These are phyloP conservation scores for Opisthocomus hoazin DNA, from an alignment of 2,113 vertebrate species.

Conservation along the genomic window DNA sequence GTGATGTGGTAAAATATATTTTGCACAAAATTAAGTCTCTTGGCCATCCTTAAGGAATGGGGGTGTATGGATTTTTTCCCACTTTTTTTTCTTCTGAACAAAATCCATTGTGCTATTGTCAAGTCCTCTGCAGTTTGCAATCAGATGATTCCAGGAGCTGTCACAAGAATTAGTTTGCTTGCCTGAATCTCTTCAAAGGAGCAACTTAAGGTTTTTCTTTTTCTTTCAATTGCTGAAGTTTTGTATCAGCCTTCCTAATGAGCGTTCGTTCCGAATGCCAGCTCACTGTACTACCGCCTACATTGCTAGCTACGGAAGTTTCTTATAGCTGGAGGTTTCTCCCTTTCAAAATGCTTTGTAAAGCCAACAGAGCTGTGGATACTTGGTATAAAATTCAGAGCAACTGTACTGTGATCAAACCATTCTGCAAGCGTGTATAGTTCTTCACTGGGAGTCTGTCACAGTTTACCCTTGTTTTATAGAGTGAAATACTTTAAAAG, in stretches of 20 bases:
- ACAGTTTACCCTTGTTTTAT: background rate
- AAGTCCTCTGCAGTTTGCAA: background rate
- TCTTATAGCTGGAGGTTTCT: background rate
- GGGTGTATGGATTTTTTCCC: background rate
- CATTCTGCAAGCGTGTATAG: background rate
- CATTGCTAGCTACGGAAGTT: too few species aligned
- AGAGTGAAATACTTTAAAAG: background rate
- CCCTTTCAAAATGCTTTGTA: background rate
- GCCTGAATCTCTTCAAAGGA: background rate
- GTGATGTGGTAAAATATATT: background rate
- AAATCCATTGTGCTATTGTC: background rate
- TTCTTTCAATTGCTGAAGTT: background rate
- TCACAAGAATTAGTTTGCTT: background rate
- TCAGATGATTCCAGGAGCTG: background rate
- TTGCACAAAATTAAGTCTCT: background rate
- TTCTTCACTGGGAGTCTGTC: background rate
- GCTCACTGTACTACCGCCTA: too few species aligned
- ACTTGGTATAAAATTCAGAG: background rate
- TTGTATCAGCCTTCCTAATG: background rate
- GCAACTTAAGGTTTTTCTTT: background rate
- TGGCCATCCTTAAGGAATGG: background rate
- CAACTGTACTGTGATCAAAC: background rate
- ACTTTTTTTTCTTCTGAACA: background rate
- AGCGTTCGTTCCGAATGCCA: background rate
- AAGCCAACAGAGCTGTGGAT: background rate